These are phyloP conservation scores for Australoheros scitulus DNA, from an alignment of 2,113 vertebrate genomes.

Conservation along the genomic window DNA sequence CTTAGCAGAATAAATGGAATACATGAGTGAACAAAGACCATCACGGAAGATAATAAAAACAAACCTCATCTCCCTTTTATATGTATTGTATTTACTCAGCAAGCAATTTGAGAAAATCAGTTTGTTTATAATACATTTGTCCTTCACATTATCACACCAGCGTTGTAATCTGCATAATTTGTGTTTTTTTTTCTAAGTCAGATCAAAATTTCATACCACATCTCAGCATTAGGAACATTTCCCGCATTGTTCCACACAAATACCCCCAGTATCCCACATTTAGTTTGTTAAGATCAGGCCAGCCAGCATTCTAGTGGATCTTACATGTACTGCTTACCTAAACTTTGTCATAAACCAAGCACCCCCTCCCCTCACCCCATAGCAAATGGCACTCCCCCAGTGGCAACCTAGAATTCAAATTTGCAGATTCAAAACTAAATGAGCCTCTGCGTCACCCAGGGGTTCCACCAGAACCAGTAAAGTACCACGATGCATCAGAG, in stretches of 20 bases:
- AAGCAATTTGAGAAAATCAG: background rate
- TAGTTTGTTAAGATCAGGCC: background rate
- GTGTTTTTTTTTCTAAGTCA: no score
- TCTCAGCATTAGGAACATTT: no score
- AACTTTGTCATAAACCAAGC: background rate
- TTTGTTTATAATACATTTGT: background rate
- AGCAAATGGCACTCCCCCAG: background rate
- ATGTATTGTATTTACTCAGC: background rate
- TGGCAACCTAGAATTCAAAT: background rate
- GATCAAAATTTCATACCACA: no score
- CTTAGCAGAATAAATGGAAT: no score
- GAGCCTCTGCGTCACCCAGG: background rate
- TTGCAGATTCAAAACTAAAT: background rate
- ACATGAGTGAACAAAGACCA: no score
- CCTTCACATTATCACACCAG: background rate
- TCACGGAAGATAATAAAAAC: background rate
- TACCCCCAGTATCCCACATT: no score
- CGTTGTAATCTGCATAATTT: background rate
- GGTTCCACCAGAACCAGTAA: background rate
- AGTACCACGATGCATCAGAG: background rate
- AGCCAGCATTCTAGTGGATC: background rate
- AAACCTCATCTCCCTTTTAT: background rate
- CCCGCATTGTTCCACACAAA: no score
- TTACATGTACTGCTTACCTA: background rate
- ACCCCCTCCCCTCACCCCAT: background rate